Evolutionary conservation across 2,113 vertebrate species (phyloP).

Genomic region (Promerops cafer): DNA sequence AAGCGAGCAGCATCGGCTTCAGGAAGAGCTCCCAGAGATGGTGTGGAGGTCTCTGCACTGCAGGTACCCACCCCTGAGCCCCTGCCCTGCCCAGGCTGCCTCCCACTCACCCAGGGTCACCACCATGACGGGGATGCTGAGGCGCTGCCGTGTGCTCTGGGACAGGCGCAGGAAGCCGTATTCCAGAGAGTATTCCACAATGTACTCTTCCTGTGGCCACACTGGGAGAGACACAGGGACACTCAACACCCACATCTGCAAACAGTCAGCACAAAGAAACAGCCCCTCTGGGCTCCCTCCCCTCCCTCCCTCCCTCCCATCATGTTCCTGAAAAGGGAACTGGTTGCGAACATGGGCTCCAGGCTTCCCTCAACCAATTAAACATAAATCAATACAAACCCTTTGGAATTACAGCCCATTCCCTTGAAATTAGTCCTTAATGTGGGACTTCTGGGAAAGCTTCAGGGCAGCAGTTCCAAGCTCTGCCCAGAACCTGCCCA

Average conservation of each 20-base stretch:
- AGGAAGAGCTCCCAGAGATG: neutral
- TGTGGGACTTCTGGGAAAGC: neutral
- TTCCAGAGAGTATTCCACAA: constrained; percentile 95
- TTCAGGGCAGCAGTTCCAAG: neutral
- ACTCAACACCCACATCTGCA: neutral
- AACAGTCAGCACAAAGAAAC: neutral
- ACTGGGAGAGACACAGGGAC: constrained; percentile 58
- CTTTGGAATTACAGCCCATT: neutral
- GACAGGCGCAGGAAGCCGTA: constrained; percentile 96
- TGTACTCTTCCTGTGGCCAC: constrained; percentile 96
- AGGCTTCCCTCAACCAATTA: neutral
- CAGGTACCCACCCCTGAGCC: neutral
- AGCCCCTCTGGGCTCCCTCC: neutral
- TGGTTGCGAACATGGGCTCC: neutral
- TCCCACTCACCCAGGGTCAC: constrained; percentile 88
- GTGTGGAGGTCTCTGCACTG: neutral
- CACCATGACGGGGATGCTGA: constrained; percentile 97
- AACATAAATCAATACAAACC: neutral
- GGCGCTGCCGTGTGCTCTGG: constrained; percentile 89
- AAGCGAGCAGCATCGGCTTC: neutral
- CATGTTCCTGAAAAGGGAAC: neutral
- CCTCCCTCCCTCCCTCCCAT: neutral
- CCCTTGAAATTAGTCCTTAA: neutral
- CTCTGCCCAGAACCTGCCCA: neutral
- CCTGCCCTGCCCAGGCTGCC: neutral